Evolutionary conservation across 2,113 vertebrate genomes (phyloP).

Genomic region (Emydura subglobosa): DNA sequence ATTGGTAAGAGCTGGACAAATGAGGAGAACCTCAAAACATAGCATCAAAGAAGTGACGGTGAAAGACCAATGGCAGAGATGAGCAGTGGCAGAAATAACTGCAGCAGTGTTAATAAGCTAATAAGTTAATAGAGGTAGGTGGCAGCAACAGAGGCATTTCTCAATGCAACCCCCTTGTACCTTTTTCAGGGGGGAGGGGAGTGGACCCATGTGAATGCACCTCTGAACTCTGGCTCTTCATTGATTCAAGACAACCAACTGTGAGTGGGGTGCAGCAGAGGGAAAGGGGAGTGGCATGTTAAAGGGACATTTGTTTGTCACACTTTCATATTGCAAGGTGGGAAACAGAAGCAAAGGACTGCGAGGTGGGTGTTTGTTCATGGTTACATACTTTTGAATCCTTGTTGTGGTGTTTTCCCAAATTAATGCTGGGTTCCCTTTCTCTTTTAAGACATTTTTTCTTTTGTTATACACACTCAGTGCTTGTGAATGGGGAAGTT

Average conservation of each 20-base stretch:
- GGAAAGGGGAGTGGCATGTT: background rate
- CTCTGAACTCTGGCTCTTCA: background rate
- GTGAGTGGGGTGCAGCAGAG: background rate
- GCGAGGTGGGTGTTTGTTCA: background rate
- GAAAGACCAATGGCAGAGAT: background rate
- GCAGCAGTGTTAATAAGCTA: background rate
- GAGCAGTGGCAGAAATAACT: background rate
- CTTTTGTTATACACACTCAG: too few relatives aligned
- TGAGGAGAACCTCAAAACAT: background rate
- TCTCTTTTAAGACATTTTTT: background rate
- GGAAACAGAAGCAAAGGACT: background rate
- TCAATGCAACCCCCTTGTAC: too few relatives aligned
- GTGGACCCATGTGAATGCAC: background rate
- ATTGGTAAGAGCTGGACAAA: background rate
- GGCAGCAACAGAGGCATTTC: background rate
- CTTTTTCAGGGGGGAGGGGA: too few relatives aligned
- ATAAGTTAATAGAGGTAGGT: too few relatives aligned
- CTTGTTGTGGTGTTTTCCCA: background rate
- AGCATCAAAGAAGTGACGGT: background rate
- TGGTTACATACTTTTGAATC: background rate
- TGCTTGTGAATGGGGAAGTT: too few relatives aligned
- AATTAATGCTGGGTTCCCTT: background rate
- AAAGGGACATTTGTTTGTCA: background rate
- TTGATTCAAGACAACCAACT: background rate
- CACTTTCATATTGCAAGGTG: background rate